phyloP scores from a whole-genome alignment of 2,113 vertebrate genomes.

The Athene noctua region DNA sequence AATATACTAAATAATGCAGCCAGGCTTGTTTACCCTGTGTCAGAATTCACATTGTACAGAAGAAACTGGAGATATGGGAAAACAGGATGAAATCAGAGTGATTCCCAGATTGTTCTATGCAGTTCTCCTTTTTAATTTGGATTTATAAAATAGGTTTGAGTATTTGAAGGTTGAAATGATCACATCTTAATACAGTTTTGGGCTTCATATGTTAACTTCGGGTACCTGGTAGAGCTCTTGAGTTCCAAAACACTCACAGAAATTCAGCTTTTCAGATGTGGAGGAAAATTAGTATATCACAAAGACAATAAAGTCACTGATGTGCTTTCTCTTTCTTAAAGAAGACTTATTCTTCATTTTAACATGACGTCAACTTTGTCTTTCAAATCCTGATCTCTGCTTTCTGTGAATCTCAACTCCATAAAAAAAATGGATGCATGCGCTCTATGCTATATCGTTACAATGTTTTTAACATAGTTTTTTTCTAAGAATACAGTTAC shows the following conservation, averaged over 20 bases:
- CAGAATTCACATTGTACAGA: not conserved
- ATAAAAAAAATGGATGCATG: not conserved
- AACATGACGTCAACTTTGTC: not conserved
- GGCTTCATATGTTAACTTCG: not conserved
- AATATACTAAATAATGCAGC: not conserved
- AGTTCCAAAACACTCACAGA: not conserved
- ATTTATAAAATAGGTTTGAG: not conserved
- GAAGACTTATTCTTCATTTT: not conserved
- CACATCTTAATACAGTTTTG: not conserved
- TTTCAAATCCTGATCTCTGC: not conserved
- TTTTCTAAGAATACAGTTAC: not conserved
- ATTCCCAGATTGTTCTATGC: not conserved
- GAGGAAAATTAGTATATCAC: not conserved
- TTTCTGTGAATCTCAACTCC: not conserved
- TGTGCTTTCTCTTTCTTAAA: not conserved
- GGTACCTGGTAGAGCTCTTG: not conserved
- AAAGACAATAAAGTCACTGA: not conserved
- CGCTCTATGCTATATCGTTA: not conserved
- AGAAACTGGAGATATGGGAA: not conserved
- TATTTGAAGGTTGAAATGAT: not conserved
- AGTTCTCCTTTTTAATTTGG: not conserved
- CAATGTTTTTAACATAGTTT: not conserved
- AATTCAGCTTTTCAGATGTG: not conserved
- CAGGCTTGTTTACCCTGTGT: not conserved
- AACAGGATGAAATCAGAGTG: not conserved